These are phyloP conservation scores for Pollenia angustigena DNA, from an alignment of 2,888 invertebrate genomes.

Conservation along the genomic window DNA sequence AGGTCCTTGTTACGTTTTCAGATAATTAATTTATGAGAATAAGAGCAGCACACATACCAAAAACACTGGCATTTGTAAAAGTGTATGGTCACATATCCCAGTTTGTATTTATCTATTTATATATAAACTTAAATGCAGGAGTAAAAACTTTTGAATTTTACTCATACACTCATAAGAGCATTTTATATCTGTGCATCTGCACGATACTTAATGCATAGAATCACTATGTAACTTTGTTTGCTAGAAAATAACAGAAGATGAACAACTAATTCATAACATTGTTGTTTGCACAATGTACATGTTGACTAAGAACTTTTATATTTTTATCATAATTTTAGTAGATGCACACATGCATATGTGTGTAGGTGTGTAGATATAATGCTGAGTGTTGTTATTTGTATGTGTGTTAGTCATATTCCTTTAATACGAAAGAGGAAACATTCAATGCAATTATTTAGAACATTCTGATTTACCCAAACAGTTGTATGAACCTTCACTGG, in stretches of 20 bases:
- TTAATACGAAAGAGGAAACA: slow-evolving; percentile 53
- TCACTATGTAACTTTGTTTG: slow-evolving; percentile 46
- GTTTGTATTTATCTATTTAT: slow-evolving; percentile 7
- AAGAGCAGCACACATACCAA: slow-evolving; percentile 15
- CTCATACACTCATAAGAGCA: slow-evolving; percentile 34
- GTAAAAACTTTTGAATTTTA: slow-evolving; percentile 39
- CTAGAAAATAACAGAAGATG: not conserved
- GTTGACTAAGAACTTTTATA: slow-evolving; percentile 43
- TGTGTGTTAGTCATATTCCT: slow-evolving; percentile 47
- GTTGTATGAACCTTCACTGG: slow-evolving; percentile 40
- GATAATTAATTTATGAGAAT: slow-evolving; percentile 73
- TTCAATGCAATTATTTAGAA: slow-evolving; percentile 29
- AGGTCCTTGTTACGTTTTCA: slow-evolving; percentile 75
- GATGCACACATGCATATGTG: not conserved
- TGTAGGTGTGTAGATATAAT: not conserved
- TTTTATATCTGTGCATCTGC: slow-evolving; percentile 19
- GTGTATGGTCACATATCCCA: not conserved
- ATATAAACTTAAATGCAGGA: slow-evolving; percentile 29
- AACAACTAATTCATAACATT: slow-evolving; percentile 39
- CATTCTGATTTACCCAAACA: slow-evolving; percentile 52
- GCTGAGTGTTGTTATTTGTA: slow-evolving; percentile 22
- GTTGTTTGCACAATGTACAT: not conserved
- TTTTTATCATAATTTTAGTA: slow-evolving; percentile 1
- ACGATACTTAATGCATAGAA: slow-evolving; percentile 49
- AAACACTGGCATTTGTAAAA: not conserved